Evolutionary conservation across 1,140 invertebrate genomes (phyloP), one percentile per base, ranked within the genome.

Genomic region (Mamestra configurata): DNA sequence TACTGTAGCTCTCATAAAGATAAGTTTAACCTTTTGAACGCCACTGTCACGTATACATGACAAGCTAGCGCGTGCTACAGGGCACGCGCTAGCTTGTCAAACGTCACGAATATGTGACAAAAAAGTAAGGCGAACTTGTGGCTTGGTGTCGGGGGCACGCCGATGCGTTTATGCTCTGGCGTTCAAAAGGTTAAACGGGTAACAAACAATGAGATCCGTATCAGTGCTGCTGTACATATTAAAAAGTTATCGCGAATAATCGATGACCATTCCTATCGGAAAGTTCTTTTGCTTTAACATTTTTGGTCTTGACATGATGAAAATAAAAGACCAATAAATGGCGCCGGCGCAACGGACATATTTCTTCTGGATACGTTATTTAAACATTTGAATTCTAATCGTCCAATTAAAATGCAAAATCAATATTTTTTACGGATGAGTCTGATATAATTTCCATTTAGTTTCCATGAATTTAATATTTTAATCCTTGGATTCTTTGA

Each of bases 321-420:
- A 70, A 49, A 70, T 43, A 70, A 70, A 46, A 13, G 31, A 64
- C 35, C 66, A 49, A 46, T 49, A 68, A 70, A 49, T 27, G 66
- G 40, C 66, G 66, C 13, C 40, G 13, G 20, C 35, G 18, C 22
- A 27, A 27, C 40, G 20, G 6, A 24, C 1, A 68, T 68, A 68
- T 68, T 68, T 49, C 13, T 70, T 49, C 22, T 49, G 40, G 22
- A 49, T 49, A n/a, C 3, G 20, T 70, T 49, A 49, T 49, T 70
- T 46, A 27, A 46, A 70, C 10, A 46, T 43, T 70, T 18, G 40
- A 70, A 70, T 49, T 24, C 22, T 49, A 43, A 70, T 68, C 8
- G 8, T 5, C 37, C 37, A 43, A 1, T 70, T 49, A 49, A 35
- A 70, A 70, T 70, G 40, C 20, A 49, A 68, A 46, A 46, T 68